A percentile compares a stretch with the other conserved stretches of the same genome.
These are phyloP conservation scores for Paramisgurnus dabryanus DNA, from an alignment of 2,113 vertebrate genomes.

Conservation along the genomic window DNA sequence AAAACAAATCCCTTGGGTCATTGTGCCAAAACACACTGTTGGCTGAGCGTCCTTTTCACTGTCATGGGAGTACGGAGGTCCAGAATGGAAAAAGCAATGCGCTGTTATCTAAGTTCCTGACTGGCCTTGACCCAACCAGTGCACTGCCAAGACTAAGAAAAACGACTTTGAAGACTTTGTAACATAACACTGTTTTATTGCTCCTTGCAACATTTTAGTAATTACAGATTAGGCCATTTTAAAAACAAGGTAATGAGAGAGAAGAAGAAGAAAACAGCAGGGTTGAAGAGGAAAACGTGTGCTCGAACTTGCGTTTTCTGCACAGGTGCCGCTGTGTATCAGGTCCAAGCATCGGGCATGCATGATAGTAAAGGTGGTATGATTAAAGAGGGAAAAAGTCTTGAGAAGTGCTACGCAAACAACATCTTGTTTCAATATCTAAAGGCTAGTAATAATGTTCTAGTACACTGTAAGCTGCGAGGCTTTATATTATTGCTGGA, in stretches of 20 bases:
- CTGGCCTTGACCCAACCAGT: slow-evolving; percentile 26
- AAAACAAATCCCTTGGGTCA: slow-evolving; percentile 21
- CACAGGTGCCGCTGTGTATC: neutral
- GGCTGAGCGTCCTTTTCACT: slow-evolving; percentile 54
- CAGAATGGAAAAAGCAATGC: slow-evolving; percentile 33
- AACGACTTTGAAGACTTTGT: neutral
- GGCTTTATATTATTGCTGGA: neutral
- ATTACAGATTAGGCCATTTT: neutral
- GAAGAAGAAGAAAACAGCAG: neutral
- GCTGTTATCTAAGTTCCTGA: slow-evolving; percentile 51
- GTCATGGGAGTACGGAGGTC: slow-evolving; percentile 55
- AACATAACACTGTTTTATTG: neutral
- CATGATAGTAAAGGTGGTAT: neutral
- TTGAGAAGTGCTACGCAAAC: slow-evolving; percentile 5
- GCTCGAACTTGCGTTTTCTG: neutral
- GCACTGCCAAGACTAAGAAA: slow-evolving; percentile 1
- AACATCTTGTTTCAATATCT: slow-evolving; percentile 34
- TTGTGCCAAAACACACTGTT: slow-evolving; percentile 38
- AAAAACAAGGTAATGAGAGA: neutral
- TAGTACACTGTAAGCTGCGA: neutral
- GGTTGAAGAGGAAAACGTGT: neutral
- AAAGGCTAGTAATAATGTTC: neutral
- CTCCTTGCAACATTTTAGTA: neutral
- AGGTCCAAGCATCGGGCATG: too few species aligned
- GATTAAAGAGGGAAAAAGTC: neutral